Evolutionary conservation across 1,140 invertebrate genomes (phyloP).

Genomic region (Vanessa tameamea): DNA sequence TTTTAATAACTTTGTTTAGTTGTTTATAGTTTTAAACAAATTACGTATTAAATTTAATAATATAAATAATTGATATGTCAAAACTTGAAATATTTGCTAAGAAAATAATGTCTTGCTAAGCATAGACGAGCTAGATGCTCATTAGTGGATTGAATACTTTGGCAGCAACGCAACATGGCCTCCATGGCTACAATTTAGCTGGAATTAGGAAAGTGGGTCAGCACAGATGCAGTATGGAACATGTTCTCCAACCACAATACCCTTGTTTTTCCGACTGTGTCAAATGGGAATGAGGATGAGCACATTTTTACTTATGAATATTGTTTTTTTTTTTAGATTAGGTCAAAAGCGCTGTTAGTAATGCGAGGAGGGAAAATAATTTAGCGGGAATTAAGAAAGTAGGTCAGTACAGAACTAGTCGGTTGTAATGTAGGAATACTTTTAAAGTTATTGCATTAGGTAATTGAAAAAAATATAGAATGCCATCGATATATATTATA

Average conservation of each 20-base stretch:
- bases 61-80: background rate
- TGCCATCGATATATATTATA: too few species aligned
- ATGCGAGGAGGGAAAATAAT: background rate
- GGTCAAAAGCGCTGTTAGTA: constrained; percentile 1
- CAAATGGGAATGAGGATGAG: constrained; percentile 13
- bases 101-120: background rate
- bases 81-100: background rate
- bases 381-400: constrained; percentile 20
- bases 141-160: constrained; percentile 21
- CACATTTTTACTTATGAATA: constrained; percentile 20
- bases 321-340: background rate
- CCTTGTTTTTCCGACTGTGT: constrained; percentile 23
- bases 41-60: too few species aligned
- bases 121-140: background rate
- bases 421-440: constrained; percentile 25
- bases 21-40: too few species aligned
- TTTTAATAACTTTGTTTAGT: too few species aligned
- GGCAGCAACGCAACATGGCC: constrained; percentile 24
- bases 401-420: constrained; percentile 21
- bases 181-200: constrained; percentile 50
- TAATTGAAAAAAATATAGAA: background rate
- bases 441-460: constrained; percentile 1
- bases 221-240: constrained; percentile 25
- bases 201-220: constrained; percentile 63
- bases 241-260: constrained; percentile 36